Conservation (phyloP, 2,113 vertebrate species). For the Diadophis punctatus region DNA sequence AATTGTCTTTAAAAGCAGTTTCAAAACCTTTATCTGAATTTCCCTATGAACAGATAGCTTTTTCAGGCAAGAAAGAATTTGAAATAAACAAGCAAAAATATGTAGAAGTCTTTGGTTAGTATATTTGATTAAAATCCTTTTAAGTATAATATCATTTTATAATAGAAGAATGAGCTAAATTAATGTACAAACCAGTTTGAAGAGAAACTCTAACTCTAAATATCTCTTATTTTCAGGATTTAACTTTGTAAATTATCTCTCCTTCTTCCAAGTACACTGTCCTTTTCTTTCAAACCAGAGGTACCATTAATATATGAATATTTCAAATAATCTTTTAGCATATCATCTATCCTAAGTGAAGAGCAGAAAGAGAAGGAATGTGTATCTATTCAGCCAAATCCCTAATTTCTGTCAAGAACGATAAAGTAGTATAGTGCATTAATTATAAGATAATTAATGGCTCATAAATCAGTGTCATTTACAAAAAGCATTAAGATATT, state of each 20-base stretch:
- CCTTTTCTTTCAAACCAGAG: constrained; percentile 21
- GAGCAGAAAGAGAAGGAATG: background rate
- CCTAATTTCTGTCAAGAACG: constrained; percentile 35
- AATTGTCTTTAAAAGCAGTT: constrained; percentile 34
- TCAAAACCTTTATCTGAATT: constrained; percentile 6
- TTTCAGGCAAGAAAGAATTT: constrained; percentile 7
- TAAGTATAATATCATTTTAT: constrained; percentile 19
- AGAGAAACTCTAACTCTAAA: constrained; percentile 48
- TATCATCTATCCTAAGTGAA: constrained; percentile 5
- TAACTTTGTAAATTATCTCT: constrained; percentile 26
- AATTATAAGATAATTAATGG: constrained; percentile 61
- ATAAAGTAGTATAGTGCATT: constrained; percentile 47
- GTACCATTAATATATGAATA: background rate
- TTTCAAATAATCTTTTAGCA: constrained; percentile 17
- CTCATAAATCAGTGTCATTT: constrained; percentile 48
- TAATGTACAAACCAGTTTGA: constrained; percentile 31
- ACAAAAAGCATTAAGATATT: constrained; percentile 35
- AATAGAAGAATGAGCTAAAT: constrained; percentile 12
- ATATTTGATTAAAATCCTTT: constrained; percentile 20
- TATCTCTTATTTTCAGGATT: constrained; percentile 11
- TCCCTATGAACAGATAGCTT: background rate
- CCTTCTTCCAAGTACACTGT: background rate
- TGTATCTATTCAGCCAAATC: background rate
- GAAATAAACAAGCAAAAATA: constrained; percentile 35
- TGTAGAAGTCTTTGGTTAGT: constrained; percentile 4